Percentiles rank a stretch among this genome's conserved stretches.
Evolutionary conservation across 2,113 vertebrate genomes (phyloP).

Genomic region (Polypterus senegalus): DNA sequence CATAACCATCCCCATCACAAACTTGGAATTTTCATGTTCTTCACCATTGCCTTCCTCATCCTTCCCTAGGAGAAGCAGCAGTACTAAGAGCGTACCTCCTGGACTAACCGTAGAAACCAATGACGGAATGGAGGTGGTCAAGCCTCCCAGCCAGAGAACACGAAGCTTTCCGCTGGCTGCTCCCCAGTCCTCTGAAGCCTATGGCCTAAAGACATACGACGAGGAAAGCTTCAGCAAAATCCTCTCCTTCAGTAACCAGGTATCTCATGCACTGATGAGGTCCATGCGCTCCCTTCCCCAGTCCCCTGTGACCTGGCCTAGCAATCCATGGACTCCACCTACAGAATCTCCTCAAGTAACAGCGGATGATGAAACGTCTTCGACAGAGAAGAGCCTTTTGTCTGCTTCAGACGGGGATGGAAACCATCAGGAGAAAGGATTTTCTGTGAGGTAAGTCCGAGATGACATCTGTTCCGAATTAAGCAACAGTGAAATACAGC

Average conservation of each 20-base stretch:
- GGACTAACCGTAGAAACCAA: slow-evolving; percentile 9
- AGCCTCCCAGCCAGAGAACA: slow-evolving; percentile 43
- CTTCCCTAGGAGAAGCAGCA: slow-evolving; percentile 17
- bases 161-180: slow-evolving; percentile 56
- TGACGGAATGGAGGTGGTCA: slow-evolving; percentile 13
- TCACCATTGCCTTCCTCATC: not conserved
- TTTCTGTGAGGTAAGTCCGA: slow-evolving; percentile 74
- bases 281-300: slow-evolving; percentile 59
- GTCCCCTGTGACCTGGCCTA: slow-evolving; percentile 27
- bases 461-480: no score
- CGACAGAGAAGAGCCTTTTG: slow-evolving; percentile 8
- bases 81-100: slow-evolving; percentile 18
- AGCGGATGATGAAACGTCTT: slow-evolving; percentile 21
- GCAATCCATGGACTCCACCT: slow-evolving; percentile 22
- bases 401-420: slow-evolving; percentile 16
- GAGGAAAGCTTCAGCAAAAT: slow-evolving; percentile 57
- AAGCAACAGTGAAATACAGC: no score
- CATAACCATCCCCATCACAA: not conserved
- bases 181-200: slow-evolving; percentile 38
- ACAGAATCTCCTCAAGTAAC: slow-evolving; percentile 19
- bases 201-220: slow-evolving; percentile 4
- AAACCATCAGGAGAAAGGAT: slow-evolving; percentile 48
- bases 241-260: slow-evolving; percentile 72
- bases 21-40: slow-evolving; percentile 9
- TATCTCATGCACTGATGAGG: slow-evolving; percentile 79